phyloP scores from a whole-genome alignment of 35 echinoderm and acorn worm genomes.

The Eucidaris tribuloides region DNA sequence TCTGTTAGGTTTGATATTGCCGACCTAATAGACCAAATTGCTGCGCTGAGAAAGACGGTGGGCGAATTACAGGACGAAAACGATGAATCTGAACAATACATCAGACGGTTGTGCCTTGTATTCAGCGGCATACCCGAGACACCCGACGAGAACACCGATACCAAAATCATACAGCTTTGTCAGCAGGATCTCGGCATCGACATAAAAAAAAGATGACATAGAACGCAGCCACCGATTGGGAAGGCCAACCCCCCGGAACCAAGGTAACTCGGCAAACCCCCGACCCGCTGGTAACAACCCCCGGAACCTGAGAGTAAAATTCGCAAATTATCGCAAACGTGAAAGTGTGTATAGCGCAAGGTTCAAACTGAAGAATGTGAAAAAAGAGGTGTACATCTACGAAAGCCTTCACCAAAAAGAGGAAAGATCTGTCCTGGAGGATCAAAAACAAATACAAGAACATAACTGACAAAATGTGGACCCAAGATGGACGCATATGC shows the following conservation, averaged over 20 bases:
- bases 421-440: constrained; percentile 1
- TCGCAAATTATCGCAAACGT: neutral
- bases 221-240: constrained; percentile 18
- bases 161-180: neutral
- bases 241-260: neutral
- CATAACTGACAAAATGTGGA: neutral
- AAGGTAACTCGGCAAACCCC: neutral
- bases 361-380: constrained; percentile 14
- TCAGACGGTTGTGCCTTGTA: neutral
- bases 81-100: constrained; percentile 5
- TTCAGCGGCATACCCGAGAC: neutral
- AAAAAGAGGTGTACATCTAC: neutral
- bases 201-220: neutral
- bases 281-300: neutral
- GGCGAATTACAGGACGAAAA: neutral
- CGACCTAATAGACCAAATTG: neutral
- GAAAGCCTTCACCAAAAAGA: constrained; percentile 12
- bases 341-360: constrained; percentile 1
- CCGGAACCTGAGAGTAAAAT: constrained; percentile 1
- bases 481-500: constrained; percentile 16
- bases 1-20: neutral
- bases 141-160: neutral
- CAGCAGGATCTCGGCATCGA: neutral
- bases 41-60: neutral
- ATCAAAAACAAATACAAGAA: neutral